Conservation (phyloP, 2,797 vertebrate genomes). For the Oryzias dopingdopingensis region DNA sequence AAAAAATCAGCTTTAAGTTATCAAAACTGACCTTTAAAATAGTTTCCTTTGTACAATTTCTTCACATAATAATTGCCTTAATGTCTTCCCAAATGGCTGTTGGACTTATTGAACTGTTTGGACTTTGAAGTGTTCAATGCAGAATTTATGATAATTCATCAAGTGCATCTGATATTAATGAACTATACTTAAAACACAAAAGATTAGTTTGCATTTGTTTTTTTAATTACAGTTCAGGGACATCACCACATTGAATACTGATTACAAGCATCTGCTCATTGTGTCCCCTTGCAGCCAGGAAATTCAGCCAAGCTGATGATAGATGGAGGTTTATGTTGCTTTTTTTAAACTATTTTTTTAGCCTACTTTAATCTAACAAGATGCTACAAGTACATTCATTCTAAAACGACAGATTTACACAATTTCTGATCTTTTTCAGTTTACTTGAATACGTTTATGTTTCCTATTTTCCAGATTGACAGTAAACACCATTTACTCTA, state of each 20-base stretch:
- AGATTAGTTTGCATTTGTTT: constrained; percentile 43
- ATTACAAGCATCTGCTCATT: constrained; percentile 48
- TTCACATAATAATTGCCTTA: background rate
- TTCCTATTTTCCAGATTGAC: too few species aligned
- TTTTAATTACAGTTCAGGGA: constrained; percentile 30
- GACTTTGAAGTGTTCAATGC: background rate
- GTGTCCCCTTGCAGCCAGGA: constrained; percentile 28
- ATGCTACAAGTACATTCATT: too few species aligned
- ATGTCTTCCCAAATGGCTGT: background rate
- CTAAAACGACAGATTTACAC: too few species aligned
- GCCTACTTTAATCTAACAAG: background rate
- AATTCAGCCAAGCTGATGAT: background rate
- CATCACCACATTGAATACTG: constrained; percentile 51
- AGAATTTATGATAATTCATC: constrained; percentile 5
- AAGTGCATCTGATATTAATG: constrained; percentile 32
- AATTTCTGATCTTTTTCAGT: too few species aligned
- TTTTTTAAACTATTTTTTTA: constrained; percentile 8
- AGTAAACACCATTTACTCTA: too few species aligned
- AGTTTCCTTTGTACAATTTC: background rate
- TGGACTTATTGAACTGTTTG: background rate
- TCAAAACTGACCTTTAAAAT: too few species aligned
- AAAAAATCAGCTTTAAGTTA: background rate
- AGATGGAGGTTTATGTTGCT: constrained; percentile 7
- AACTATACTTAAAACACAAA: background rate
- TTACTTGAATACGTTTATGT: too few species aligned